Evolutionary conservation across 2,888 invertebrate genomes (phyloP).

Genomic region (Eupeodes luniger): DNA sequence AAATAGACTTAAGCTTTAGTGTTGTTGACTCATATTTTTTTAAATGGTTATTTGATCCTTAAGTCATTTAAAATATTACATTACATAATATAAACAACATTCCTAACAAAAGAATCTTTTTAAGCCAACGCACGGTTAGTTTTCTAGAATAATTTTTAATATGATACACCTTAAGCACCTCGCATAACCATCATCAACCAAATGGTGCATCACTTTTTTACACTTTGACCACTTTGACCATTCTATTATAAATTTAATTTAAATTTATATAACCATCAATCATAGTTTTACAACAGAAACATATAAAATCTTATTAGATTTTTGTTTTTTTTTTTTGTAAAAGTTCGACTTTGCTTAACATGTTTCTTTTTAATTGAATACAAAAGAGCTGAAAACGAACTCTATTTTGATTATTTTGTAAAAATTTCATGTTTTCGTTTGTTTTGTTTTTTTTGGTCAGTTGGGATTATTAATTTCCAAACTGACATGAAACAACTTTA

Average conservation of each 20-base stretch:
- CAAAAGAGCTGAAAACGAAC: constrained; percentile 30
- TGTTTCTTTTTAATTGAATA: not conserved
- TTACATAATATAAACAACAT: not conserved
- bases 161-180: not conserved
- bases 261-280: constrained; percentile 15
- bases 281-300: not conserved
- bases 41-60: constrained; percentile 7
- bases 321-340: not conserved
- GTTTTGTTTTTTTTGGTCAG: not conserved
- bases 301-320: not conserved
- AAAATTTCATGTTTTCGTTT: not conserved
- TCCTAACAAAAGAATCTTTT: not conserved
- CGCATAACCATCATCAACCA: not conserved
- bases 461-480: constrained; percentile 8
- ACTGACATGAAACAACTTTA: constrained; percentile 11
- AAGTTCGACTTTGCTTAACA: constrained; percentile 6
- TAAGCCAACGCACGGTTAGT: not conserved
- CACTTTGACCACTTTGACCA: not conserved
- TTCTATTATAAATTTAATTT: not conserved
- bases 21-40: not conserved
- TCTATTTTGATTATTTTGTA: constrained; percentile 15
- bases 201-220: constrained; percentile 2
- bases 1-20: not conserved
- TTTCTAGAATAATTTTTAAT: not conserved
- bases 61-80: not conserved